phyloP scores from a whole-genome alignment of 2,113 vertebrate species.

The Hirundichthys speculiger region DNA sequence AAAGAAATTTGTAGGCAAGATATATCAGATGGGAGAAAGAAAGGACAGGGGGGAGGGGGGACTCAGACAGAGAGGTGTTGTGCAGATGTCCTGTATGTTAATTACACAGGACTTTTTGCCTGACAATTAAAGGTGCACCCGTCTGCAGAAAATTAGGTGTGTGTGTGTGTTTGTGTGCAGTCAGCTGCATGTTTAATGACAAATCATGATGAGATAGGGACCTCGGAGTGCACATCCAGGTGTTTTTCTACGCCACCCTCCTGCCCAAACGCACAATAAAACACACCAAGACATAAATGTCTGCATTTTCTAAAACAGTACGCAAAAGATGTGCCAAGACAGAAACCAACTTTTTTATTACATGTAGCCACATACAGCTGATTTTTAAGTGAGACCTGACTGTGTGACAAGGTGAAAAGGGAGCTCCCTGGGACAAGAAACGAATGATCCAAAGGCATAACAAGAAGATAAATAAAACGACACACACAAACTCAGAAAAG shows the following conservation, averaged over 20 bases:
- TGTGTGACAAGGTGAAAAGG: background rate
- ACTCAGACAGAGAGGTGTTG: slow-evolving; percentile 4
- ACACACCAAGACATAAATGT: slow-evolving; percentile 4
- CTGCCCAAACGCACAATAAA: slow-evolving; percentile 6
- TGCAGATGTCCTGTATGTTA: slow-evolving; percentile 64
- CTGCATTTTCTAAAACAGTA: slow-evolving; percentile 41
- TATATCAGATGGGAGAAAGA: slow-evolving; percentile 21
- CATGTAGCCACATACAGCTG: background rate
- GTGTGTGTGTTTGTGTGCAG: slow-evolving; percentile 31
- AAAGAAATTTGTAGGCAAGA: slow-evolving; percentile 45
- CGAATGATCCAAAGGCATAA: too few species aligned
- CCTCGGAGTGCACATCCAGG: slow-evolving; percentile 58
- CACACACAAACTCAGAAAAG: background rate
- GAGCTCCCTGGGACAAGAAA: background rate
- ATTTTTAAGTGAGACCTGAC: slow-evolving; percentile 18
- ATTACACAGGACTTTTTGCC: slow-evolving; percentile 60
- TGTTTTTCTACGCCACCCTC: slow-evolving; percentile 43
- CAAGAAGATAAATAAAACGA: too few species aligned
- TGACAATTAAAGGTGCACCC: slow-evolving; percentile 38
- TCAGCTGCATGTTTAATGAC: slow-evolving; percentile 72
- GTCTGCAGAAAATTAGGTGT: slow-evolving; percentile 52
- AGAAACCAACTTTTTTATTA: slow-evolving; percentile 2
- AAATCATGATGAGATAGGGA: slow-evolving; percentile 63
- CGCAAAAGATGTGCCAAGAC: background rate
- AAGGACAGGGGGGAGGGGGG: slow-evolving; percentile 1